Evolutionary conservation across 2,797 vertebrate genomes (phyloP), one percentile per base, ranked within the genome.

Genomic region (Darevskia nairensis): DNA sequence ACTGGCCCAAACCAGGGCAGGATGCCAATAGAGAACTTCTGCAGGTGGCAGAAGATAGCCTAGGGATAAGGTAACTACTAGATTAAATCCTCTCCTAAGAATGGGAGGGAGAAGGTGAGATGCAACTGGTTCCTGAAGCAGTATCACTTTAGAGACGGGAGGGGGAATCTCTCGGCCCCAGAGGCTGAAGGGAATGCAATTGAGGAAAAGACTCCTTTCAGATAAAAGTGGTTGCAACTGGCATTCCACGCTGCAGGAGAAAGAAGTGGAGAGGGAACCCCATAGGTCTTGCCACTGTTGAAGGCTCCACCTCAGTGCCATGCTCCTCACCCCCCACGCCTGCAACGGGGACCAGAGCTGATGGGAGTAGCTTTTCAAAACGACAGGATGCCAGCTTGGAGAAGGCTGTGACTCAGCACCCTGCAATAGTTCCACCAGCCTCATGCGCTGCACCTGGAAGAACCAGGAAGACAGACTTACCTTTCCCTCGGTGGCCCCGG

Each of bases 401-500:
- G 59, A 61, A 17, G 59, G 59, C 23, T 27, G 72, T 2, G 0
- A 13, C 44, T 25, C 17, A 35, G 17, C 17, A 55, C 29, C 35
- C 25, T 59, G 41, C 68, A 72, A 74, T 3, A 0, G 17, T 76
- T 88, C 59, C 32, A 7, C 29, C 15, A 21, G 32, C 35, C 77
- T 21, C 19, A n/a, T 8, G 4, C 0, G 4, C 6, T 32, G n/a
- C 13, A 74, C 10, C 2, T 64, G 19, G 3, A 15, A 32, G 69
- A 23, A 29, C 2, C 11, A 27, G 64, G 27, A 76, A 32, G 1
- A 4, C 13, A 32, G 0, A 86, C 92, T 92, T 94, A 98, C 98
- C 98, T 97, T 97, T 97, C 85, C 98, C 97, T 81, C 97, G 96
- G 94, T 98, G 98, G 91, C 96, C 95, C 82, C 96, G 97, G 96